Base-by-base conservation (phyloP, 2,797 vertebrate genomes). In the Rhynchonycteris naso region DNA sequence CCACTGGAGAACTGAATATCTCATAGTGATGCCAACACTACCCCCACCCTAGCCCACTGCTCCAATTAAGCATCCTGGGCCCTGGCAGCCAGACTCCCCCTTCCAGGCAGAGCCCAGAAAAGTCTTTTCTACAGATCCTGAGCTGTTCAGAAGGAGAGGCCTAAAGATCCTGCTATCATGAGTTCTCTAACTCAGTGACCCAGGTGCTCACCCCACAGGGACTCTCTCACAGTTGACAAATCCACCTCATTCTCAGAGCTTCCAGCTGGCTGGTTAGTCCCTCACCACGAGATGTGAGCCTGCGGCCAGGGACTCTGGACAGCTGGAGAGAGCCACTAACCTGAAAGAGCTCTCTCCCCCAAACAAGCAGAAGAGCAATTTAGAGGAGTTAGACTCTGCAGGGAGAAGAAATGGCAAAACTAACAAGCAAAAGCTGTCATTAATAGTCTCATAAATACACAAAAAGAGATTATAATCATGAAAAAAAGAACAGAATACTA, bases 401-500 rank as follows among this genome's bases (percentile, higher is more conserved):
- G 54, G 38, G 75, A 68, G 28, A 88, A 59, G 50, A 66, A 66
- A 59, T 26, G 47, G 10, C 4, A 56, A 81, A 65, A 30, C 28
- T 43, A 56, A 63, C 43, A 78, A 78, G 35, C 26, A 91, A 65
- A 71, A 43, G 22, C 38, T 52, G 28, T 79, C n/a, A 43, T 21
- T 7, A 33, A 43, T 14, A 58, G 35, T 22, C 78, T 72, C 63
- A 43, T 50, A 72, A 78, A 87, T 9, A 50, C 6, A 26, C 8
- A 72, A 69, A 14, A 19, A 22, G 56, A 38, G 38, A 30, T 59
- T 43, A n/a, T 4, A 74, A 54, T 58, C 78, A 93, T 47, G 65
- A 78, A 83, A 88, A 88, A 19, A 84, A 83, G 68, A 88, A 87
- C 21, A 56, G n/a, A 18, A 79, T 28, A 72, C 5, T 54, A 19